Evolutionary conservation across 2,888 invertebrate species (phyloP), one percentile per base, ranked within the genome.

Genomic region (Smittia aterrima): DNA sequence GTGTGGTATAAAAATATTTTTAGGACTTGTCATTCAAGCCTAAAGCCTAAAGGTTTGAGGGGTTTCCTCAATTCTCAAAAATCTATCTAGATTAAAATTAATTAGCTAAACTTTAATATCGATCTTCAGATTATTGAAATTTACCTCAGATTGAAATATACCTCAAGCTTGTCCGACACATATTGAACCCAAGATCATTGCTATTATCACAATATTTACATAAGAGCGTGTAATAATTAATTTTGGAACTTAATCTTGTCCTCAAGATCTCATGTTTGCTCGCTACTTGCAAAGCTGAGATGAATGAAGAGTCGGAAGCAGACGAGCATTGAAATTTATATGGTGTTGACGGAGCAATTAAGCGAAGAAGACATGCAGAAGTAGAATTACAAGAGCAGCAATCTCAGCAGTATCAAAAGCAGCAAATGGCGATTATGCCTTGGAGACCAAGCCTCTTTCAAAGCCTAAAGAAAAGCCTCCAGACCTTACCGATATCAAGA

Each of bases 1-100:
- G 89, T 75, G 83, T 91, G n/a, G 72, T 72, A 40, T 41, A 53
- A 11, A 22, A 20, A 32, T 9, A 89, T 79, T 89, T 89, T 78
- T 81, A 90, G 58, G 83, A 91, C 74, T 86, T 87, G 74, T 89
- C 88, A 77, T 90, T 90, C 79, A 86, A 87, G 77, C 86, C 86
- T 0, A 86, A 84, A n/a, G n/a, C n/a, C n/a, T n/a, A n/a, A n/a
- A n/a, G n/a, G n/a, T n/a, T n/a, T n/a, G n/a, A n/a, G n/a, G n/a
- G n/a, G n/a, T n/a, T n/a, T n/a, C n/a, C n/a, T n/a, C n/a, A n/a
- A n/a, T n/a, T n/a, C n/a, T n/a, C n/a, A n/a, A n/a, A n/a, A n/a
- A n/a, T n/a, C n/a, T 38, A 38, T 38, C 38, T 38, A n/a, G n/a
- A n/a, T n/a, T n/a, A n/a, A n/a, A n/a, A n/a, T n/a, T n/a, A n/a